phyloP scores from a whole-genome alignment of 2,888 invertebrate species.

The Spicauda simplicius region DNA sequence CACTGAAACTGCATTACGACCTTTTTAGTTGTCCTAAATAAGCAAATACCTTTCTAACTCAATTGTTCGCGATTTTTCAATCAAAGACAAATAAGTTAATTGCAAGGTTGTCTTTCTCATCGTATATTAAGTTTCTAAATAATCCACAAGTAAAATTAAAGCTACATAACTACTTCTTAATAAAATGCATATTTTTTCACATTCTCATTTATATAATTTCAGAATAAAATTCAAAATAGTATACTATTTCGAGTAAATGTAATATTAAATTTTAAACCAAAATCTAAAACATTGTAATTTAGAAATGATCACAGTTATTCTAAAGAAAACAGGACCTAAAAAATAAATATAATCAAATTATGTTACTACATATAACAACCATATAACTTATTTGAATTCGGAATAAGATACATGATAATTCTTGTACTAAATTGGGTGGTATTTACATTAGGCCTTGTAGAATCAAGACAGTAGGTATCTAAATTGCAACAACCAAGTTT shows the following conservation, averaged over 20 bases:
- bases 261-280: no score
- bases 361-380: no score
- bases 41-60: constrained; percentile 20
- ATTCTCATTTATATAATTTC: no score
- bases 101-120: constrained; percentile 7
- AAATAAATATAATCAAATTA: no score
- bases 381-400: neutral
- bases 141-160: neutral
- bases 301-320: no score
- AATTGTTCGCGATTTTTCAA: constrained; percentile 17
- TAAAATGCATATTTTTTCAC: no score
- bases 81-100: constrained; percentile 16
- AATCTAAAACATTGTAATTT: no score
- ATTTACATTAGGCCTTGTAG: constrained; percentile 28
- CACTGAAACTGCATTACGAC: constrained; percentile 16
- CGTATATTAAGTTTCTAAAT: neutral
- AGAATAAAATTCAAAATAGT: no score
- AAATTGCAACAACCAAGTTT: constrained; percentile 25
- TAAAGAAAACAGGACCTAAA: no score
- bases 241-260: no score
- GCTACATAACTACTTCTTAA: neutral
- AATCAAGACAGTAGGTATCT: constrained; percentile 5
- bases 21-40: constrained; percentile 22
- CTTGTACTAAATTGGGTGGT: constrained; percentile 8
- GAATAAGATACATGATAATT: neutral